Evolutionary conservation across 2,888 invertebrate genomes (phyloP).

Genomic region (Seira ritae): DNA sequence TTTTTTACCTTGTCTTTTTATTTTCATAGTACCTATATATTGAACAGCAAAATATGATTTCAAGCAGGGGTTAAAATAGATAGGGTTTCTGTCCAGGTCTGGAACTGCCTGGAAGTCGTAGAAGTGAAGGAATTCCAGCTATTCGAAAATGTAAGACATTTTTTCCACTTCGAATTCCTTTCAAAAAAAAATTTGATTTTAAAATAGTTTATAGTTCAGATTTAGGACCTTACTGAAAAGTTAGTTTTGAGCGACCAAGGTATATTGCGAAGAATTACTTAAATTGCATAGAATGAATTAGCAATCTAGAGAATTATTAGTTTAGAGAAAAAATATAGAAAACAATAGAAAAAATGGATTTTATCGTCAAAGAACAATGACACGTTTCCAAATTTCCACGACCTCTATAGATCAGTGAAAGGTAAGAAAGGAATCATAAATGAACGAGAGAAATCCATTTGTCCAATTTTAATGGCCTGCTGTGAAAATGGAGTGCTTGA

Average conservation of each 20-base stretch:
- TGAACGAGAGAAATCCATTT: not conserved
- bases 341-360: no score
- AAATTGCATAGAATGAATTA: no score
- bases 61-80: not conserved
- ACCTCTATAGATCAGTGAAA: not conserved
- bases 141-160: conserved; percentile 7
- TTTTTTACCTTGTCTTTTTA: not conserved
- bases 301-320: no score
- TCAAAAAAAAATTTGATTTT: not conserved
- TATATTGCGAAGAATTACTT: no score
- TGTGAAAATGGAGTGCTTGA: conserved; percentile 14
- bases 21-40: no score
- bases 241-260: no score
- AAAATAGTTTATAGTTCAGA: not conserved
- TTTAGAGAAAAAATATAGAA: no score
- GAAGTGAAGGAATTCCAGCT: not conserved
- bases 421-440: not conserved
- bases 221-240: no score
- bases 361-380: no score
- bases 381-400: no score
- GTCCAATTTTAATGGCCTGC: not conserved
- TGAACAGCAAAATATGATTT: not conserved
- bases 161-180: not conserved
- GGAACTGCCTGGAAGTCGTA: not conserved
- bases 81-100: no score